Base-by-base conservation (phyloP, 2,888 invertebrate species). In the Acleris sparsana region DNA sequence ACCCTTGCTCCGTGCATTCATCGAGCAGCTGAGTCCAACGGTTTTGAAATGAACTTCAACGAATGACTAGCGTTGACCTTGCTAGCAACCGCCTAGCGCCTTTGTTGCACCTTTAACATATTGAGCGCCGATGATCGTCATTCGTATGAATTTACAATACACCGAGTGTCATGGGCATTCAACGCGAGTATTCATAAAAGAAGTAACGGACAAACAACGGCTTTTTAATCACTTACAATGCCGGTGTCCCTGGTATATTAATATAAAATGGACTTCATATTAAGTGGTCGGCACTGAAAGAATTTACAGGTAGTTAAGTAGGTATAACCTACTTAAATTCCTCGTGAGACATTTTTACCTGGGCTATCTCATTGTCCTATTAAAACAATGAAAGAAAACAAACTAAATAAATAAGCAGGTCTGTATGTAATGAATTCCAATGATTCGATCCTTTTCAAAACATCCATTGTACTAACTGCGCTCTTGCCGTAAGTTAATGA, bases 11-110 rank as follows among this genome's bases (percentile, higher is more conserved):
- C 52, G 29, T 13, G 29, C 13, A 17, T 39, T 39, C 46, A 46
- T 46, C 33, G 39, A 53, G 56, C 63, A 57, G 56, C 63, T 63
- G 63, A 51, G 56, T 6, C 18, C 51, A 63, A 63, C 53, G 53
- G 18, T 33, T 13, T 53, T 53, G 39, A 18, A 53, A 53, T 25
- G 56, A 55, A 62, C 62, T 25, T 22, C 61, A 22, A 25, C 20
- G 29, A 29, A 51, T 18, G 29, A 44, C 39, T 39, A 17, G 22
- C 22, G 46, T 6, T 44, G 18, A 17, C 25, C 55, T 55, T 55
- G 55, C 39, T 43, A 18, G 18, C 22, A 56, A 22, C 55, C 39
- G 43, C 55, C 9, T 56, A 22, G 43, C 39, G 43, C 55, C 9
- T 56, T 44, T 39, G 39, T 39, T 39, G 39, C 39, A 39, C 39